Percentiles rank a stretch among this genome's conserved stretches.
Conservation (phyloP, 1,140 invertebrate genomes). For the Zaprionus inermis region DNA sequence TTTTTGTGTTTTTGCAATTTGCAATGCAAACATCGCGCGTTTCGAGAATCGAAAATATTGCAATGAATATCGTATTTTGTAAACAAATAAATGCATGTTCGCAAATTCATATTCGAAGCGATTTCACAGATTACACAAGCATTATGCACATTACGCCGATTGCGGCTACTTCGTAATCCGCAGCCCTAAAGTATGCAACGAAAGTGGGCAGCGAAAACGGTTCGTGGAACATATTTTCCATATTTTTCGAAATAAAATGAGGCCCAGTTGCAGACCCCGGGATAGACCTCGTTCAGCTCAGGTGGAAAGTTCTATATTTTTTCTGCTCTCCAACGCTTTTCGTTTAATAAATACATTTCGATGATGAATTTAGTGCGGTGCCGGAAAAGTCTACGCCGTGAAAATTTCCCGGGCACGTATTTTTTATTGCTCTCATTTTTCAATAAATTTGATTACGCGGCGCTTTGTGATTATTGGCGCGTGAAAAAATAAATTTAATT, state of each 20-base stretch:
- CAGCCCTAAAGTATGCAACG: neutral
- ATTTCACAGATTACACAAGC: neutral
- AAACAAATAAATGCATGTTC: conserved; percentile 2
- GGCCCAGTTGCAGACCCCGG: neutral
- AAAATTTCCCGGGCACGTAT: conserved; percentile 43
- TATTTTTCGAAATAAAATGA: no score
- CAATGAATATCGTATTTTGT: conserved; percentile 6
- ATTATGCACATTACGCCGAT: neutral
- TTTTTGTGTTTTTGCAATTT: conserved; percentile 37
- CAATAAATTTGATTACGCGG: conserved; percentile 82
- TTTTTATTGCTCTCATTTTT: conserved; percentile 79
- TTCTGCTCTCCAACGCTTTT: conserved; percentile 3
- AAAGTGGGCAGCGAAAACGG: neutral
- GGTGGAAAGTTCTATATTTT: neutral
- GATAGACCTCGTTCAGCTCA: neutral
- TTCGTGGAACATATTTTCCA: neutral
- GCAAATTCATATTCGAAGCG: neutral
- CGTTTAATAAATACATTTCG: conserved; percentile 41
- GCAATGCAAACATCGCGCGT: conserved; percentile 22
- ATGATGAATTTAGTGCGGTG: conserved; percentile 43
- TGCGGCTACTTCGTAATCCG: neutral
- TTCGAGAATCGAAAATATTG: conserved; percentile 21
- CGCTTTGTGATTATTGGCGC: conserved; percentile 82
- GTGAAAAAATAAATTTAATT: conserved; percentile 81
- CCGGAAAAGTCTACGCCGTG: conserved; percentile 13